phyloP scores from a whole-genome alignment of 23 tunicate genomes.

The Oikopleura dioica region DNA sequence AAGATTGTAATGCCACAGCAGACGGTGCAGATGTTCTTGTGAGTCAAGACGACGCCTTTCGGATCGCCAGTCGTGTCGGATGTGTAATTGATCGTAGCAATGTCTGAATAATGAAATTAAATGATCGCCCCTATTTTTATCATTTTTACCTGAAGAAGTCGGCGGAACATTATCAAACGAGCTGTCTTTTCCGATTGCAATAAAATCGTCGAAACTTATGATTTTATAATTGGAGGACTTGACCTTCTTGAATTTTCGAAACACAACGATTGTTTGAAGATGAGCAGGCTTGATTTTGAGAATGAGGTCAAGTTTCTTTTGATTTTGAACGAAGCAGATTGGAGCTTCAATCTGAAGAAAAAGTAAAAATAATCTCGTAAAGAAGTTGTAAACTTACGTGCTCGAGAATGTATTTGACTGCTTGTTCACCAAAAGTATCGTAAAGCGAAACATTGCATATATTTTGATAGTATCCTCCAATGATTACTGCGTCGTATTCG shows the following conservation, averaged over 20 bases:
- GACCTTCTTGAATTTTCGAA: no score
- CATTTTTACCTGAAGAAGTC: no score
- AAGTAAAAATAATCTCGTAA: no score
- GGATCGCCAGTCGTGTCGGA: slow-evolving; percentile 54
- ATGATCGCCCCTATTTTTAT: no score
- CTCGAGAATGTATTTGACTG: slow-evolving; percentile 35
- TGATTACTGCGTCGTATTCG: neutral
- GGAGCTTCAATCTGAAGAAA: neutral
- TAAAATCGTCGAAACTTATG: neutral
- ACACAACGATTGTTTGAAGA: neutral
- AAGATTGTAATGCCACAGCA: neutral
- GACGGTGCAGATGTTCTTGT: no score
- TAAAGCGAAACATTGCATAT: slow-evolving; percentile 38
- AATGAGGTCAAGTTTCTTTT: neutral
- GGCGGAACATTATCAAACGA: neutral
- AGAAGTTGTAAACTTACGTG: no score
- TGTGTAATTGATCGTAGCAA: slow-evolving; percentile 19
- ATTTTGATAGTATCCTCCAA: neutral
- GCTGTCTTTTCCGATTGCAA: neutral
- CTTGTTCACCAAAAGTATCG: slow-evolving; percentile 66
- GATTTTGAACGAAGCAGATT: neutral
- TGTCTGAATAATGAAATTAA: no score
- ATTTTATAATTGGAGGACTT: no score
- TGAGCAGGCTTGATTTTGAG: neutral
- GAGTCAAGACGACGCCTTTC: slow-evolving; percentile 44